Evolutionary conservation across 1,140 invertebrate genomes (phyloP).

Genomic region (Acyrthosiphon pisum): DNA sequence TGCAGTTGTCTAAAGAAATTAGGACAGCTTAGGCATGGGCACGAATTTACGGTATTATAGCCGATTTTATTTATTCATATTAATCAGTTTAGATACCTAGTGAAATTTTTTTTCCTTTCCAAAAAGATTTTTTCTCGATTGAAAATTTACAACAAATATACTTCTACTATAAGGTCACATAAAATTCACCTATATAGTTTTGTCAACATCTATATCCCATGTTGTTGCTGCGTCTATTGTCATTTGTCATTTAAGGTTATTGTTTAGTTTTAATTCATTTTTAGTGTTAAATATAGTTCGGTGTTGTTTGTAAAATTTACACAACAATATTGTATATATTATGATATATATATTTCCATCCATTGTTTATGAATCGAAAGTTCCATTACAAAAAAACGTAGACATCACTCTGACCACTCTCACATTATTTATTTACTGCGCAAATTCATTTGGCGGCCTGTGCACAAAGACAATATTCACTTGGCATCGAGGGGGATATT

Average conservation of each 20-base stretch:
- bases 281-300: background rate
- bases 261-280: constrained; percentile 18
- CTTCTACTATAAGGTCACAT: background rate
- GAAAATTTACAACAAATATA: background rate
- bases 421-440: constrained; percentile 25
- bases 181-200: background rate
- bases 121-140: background rate
- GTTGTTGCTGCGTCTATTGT: background rate
- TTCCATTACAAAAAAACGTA: background rate
- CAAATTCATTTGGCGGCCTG: constrained; percentile 31
- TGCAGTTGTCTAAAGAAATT: background rate
- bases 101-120: background rate
- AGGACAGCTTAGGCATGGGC: background rate
- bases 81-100: background rate
- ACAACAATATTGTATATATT: background rate
- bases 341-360: background rate
- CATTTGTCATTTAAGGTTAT: background rate
- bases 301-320: background rate
- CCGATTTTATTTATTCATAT: background rate
- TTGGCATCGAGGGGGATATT: background rate
- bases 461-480: constrained; percentile 34
- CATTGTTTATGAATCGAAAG: constrained; percentile 5
- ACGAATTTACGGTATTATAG: background rate
- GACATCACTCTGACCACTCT: background rate
- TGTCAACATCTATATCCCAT: constrained; percentile 22